phyloP scores from a whole-genome alignment of 2,797 vertebrate species.

The Atherinosoma microstoma region DNA sequence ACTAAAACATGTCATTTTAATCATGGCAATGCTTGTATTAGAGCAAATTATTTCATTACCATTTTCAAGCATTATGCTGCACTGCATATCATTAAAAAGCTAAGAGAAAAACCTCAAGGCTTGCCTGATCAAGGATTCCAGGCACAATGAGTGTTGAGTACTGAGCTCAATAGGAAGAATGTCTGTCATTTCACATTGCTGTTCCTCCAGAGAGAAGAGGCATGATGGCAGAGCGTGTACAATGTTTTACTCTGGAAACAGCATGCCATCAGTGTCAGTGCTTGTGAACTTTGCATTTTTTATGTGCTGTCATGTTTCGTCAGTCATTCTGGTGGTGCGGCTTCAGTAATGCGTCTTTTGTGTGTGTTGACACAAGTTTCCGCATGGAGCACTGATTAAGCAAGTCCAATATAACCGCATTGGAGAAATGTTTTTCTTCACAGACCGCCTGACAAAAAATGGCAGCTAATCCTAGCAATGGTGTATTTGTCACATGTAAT shows the following conservation, averaged over 20 bases:
- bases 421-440: conserved; percentile 82
- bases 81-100: conserved; percentile 27
- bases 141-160: conserved; percentile 31
- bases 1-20: conserved; percentile 77
- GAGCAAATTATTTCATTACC: conserved; percentile 65
- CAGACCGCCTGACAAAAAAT: conserved; percentile 75
- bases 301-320: conserved; percentile 62
- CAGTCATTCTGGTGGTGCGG: conserved; percentile 24
- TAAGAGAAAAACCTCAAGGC: background rate
- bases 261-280: conserved; percentile 42
- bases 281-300: conserved; percentile 70
- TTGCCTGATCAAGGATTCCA: conserved; percentile 18
- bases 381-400: conserved; percentile 61
- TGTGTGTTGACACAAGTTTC: conserved; percentile 46
- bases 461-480: conserved; percentile 67
- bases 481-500: conserved; percentile 85
- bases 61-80: conserved; percentile 59
- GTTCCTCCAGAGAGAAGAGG: conserved; percentile 39
- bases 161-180: conserved; percentile 28
- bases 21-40: conserved; percentile 56
- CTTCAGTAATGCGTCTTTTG: conserved; percentile 38
- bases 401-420: conserved; percentile 69
- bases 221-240: conserved; percentile 37
- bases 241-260: conserved; percentile 54
- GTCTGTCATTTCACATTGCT: conserved; percentile 54